These are phyloP conservation scores for Capitella teleta DNA, from an alignment of 1,140 invertebrate genomes.

Conservation along the genomic window DNA sequence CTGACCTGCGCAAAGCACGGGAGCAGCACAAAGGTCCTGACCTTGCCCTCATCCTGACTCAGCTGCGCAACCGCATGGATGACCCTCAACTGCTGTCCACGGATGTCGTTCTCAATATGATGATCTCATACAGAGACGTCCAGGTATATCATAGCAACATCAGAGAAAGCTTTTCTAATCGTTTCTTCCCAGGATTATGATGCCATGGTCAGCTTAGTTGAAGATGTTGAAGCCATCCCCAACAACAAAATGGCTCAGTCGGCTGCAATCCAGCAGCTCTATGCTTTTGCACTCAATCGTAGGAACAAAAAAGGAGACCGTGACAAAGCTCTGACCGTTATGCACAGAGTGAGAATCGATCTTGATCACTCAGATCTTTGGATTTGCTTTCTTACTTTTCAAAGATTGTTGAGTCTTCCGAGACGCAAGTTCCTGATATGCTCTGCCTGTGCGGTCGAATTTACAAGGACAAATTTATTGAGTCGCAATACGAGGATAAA, in stretches of 20 bases:
- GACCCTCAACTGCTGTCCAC: slow-evolving; percentile 92
- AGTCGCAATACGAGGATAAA: slow-evolving; percentile 80
- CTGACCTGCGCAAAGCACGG: slow-evolving; percentile 82
- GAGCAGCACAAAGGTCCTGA: slow-evolving; percentile 78
- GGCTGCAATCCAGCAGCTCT: slow-evolving; percentile 79
- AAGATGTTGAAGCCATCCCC: slow-evolving; percentile 85
- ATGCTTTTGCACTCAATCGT: slow-evolving; percentile 93
- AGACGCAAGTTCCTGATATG: slow-evolving; percentile 60
- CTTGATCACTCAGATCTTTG: not conserved
- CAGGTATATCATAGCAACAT: too few relatives aligned
- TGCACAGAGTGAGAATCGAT: slow-evolving; percentile 55
- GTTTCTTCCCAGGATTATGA: slow-evolving; percentile 70
- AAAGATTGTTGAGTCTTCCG: slow-evolving; percentile 16
- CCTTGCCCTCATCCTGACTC: slow-evolving; percentile 45
- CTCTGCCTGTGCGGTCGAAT: slow-evolving; percentile 96
- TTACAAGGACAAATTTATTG: slow-evolving; percentile 98
- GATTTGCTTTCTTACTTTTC: not conserved
- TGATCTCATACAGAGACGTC: slow-evolving; percentile 82
- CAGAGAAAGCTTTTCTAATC: too few relatives aligned
- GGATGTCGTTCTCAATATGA: slow-evolving; percentile 84
- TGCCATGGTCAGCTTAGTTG: slow-evolving; percentile 92
- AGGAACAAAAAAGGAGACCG: slow-evolving; percentile 87
- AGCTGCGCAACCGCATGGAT: slow-evolving; percentile 75
- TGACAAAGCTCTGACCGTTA: slow-evolving; percentile 83
- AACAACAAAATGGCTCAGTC: slow-evolving; percentile 81